Conservation (phyloP, 2,797 vertebrate genomes). For the Sebastes trivittatus region DNA sequence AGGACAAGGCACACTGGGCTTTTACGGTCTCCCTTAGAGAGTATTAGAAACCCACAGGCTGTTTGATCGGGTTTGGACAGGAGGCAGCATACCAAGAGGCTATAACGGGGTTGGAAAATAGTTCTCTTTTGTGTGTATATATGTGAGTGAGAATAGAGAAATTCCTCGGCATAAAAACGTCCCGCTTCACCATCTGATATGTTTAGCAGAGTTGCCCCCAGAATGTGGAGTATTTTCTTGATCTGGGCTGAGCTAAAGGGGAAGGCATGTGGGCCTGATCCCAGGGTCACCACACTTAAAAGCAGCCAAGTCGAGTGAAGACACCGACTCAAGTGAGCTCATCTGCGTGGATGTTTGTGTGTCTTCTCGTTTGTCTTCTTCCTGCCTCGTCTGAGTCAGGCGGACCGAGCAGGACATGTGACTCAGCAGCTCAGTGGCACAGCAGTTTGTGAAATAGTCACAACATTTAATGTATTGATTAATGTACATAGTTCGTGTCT, state of each 20-base stretch:
- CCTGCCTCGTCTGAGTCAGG: constrained; percentile 6
- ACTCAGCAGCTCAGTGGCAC: no score
- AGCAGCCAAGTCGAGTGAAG: constrained; percentile 25
- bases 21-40: constrained; percentile 50
- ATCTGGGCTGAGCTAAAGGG: constrained; percentile 65
- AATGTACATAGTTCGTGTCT: no score
- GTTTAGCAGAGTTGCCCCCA: constrained; percentile 64
- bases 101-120: constrained; percentile 42
- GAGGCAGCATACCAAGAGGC: constrained; percentile 11
- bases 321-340: constrained; percentile 5
- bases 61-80: constrained; percentile 22
- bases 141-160: constrained; percentile 33
- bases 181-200: constrained; percentile 54
- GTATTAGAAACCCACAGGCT: constrained; percentile 39
- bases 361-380: constrained; percentile 7
- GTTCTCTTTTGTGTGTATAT: constrained; percentile 1
- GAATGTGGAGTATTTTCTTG: constrained; percentile 61
- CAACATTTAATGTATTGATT: no score
- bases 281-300: constrained; percentile 47
- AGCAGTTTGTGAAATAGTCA: no score
- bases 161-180: constrained; percentile 34
- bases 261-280: constrained; percentile 61
- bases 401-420: neutral
- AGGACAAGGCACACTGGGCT: constrained; percentile 19
- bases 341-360: neutral